Percentiles rank a stretch among this genome's conserved stretches.
Conservation (phyloP, 2,113 vertebrate genomes). For the Mionectes macconnelli region DNA sequence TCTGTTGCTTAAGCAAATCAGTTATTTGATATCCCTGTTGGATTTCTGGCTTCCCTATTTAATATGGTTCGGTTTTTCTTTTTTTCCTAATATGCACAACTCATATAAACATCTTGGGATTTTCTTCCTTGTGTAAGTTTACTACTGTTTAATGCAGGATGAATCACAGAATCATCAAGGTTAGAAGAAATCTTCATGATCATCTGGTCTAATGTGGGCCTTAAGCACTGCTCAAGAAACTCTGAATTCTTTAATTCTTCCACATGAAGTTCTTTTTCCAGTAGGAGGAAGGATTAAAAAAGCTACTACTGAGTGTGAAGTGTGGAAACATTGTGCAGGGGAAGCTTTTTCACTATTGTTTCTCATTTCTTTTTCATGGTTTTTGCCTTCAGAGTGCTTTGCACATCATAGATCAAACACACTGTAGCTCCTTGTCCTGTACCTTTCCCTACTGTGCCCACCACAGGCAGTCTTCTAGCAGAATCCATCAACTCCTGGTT, state of each 20-base stretch:
- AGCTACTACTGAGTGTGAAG: background rate
- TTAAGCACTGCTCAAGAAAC: background rate
- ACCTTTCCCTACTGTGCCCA: fast-evolving
- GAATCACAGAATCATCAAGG: background rate
- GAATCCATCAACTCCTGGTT: background rate
- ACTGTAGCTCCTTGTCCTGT: background rate
- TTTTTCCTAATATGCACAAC: fast-evolving
- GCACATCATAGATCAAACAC: background rate
- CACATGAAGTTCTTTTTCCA: background rate
- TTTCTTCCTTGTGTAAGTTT: background rate
- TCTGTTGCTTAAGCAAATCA: background rate
- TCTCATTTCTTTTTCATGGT: background rate
- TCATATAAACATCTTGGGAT: background rate
- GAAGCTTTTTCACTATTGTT: background rate
- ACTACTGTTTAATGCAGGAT: background rate
- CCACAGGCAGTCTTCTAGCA: background rate
- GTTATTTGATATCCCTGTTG: background rate
- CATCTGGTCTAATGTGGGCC: background rate
- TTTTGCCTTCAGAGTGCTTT: background rate
- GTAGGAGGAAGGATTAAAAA: background rate
- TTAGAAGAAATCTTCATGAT: background rate
- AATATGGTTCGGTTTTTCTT: background rate
- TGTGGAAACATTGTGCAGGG: background rate
- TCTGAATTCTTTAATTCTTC: background rate
- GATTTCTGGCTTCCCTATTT: background rate